Evolutionary conservation across 2,888 invertebrate genomes (phyloP), one percentile per base, ranked within the genome.

Genomic region (Melanargia galathea): DNA sequence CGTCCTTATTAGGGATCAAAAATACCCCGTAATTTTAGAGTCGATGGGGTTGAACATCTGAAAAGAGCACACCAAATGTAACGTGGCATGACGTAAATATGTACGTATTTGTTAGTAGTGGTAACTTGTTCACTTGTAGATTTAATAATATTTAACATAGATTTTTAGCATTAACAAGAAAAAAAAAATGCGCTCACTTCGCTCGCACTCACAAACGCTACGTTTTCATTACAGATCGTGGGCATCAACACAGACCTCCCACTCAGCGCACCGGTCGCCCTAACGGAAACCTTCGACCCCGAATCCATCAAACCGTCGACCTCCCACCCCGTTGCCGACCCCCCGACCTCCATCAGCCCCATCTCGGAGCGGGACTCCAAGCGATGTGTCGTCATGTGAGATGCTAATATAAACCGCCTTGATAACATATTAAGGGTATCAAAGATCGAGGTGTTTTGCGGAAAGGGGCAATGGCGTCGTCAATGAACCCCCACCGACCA

Each of bases 221-320:
- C 54, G 16, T n/a, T 13, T n/a, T 56, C 4, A 2, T 55, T 38
- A 13, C 80, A 90, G 90, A 90, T 89, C 64, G 88, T 89, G 1
- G 90, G 90, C 64, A 88, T 90, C 72, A 89, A 90, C 81, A 85
- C 86, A 0, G 90, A 90, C 79, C 65, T 90, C 26, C 90, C 90
- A 0, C 78, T 88, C 1, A 73, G 82, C 0, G 88, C 83, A 1
- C 90, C 90, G 0, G 80, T 85, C 0, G 77, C 77, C 0, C 60
- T 83, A 1, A 13, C 75, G 0, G 80, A 75, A 4, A 63, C 74
- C 0, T 78, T 83, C 74, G 87, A 87, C 78, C 87, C 89, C 0
- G 89, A 88, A 71, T 52, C 76, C 0, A 78, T 90, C 6, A 87
- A 87, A 73, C n/a, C 72, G 11, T 51, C 66, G 1, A 51, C 69